phyloP scores from a whole-genome alignment of 2,113 vertebrate species.

The Stegastes partitus region DNA sequence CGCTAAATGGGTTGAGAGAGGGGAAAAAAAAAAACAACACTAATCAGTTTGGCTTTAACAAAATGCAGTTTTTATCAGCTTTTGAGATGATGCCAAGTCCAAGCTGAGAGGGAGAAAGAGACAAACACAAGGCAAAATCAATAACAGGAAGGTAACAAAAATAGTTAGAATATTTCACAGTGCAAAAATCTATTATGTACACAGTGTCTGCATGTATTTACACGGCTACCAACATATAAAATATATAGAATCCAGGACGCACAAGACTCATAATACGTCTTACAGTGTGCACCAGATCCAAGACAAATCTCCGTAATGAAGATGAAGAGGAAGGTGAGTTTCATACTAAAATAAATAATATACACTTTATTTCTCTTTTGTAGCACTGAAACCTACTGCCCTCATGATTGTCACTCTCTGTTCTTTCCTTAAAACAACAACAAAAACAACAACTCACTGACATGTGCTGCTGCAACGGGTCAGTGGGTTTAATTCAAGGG shows the following conservation, averaged over 20 bases:
- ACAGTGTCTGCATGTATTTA: conserved; percentile 62
- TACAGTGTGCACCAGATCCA: conserved; percentile 45
- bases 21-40: conserved; percentile 9
- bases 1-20: conserved; percentile 50
- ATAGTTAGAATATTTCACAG: conserved; percentile 72
- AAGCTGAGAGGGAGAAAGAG: conserved; percentile 50
- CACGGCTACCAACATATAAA: conserved; percentile 58
- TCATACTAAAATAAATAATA: conserved; percentile 58
- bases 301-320: conserved; percentile 29
- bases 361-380: not conserved
- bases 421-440: not conserved
- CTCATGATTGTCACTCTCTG: conserved; percentile 58
- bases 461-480: conserved; percentile 11
- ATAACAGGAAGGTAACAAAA: conserved; percentile 55
- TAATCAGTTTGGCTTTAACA: conserved; percentile 55
- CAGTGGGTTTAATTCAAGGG: conserved; percentile 3
- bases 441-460: not conserved
- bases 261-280: conserved; percentile 28
- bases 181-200: conserved; percentile 56
- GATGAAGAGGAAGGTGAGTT: conserved; percentile 22
- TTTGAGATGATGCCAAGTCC: conserved; percentile 50
- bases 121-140: conserved; percentile 57
- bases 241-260: conserved; percentile 59
- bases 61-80: conserved; percentile 50
- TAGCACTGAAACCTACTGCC: conserved; percentile 25